Base-by-base conservation (phyloP, 2,888 invertebrate genomes). In the Ligdia adustata region DNA sequence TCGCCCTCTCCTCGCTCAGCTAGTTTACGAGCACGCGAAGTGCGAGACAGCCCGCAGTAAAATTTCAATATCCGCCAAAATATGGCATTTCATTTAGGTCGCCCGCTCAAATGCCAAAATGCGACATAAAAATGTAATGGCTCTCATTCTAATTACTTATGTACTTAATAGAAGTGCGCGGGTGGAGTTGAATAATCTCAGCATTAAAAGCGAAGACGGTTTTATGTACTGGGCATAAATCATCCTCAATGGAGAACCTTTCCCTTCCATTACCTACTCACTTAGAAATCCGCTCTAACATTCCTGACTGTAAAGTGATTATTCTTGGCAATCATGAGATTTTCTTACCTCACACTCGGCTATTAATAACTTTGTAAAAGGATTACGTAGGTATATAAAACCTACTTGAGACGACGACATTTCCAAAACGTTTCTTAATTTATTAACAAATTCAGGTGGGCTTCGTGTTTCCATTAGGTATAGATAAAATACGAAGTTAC, bases 11-110 rank as follows among this genome's bases (percentile, higher is more conserved):
- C 57, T 59, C 56, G 43, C 60, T 53, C 57, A 53, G 14, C 38
- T 20, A 34, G 29, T 74, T 77, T 75, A 78, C 67, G 77, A 74
- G 52, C 59, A 58, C 62, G 55, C 60, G 52, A 60, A 60, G 61
- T 58, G 63, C 60, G 67, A 71, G 67, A 64, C 64, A 66, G 64
- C 55, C 56, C 67, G 75, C 74, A 75, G 74, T 80, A 78, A 79
- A 80, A 78, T 75, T 79, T 79, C 79, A 79, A 80, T 79, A 79
- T 79, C 72, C 74, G 60, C 66, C 67, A 69, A 79, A 78, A 79
- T 78, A 77, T 75, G 73, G 72, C 69, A 71, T 78, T 78, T 78
- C 72, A 77, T 77, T 79, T 72, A 59, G 58, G 61, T 66, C 57
- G 66, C 68, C 67, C 66, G 60, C 67, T 61, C 67, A 62, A 72